Base-by-base conservation (phyloP, 2,888 invertebrate species). In the Apomyelois bistriatella region DNA sequence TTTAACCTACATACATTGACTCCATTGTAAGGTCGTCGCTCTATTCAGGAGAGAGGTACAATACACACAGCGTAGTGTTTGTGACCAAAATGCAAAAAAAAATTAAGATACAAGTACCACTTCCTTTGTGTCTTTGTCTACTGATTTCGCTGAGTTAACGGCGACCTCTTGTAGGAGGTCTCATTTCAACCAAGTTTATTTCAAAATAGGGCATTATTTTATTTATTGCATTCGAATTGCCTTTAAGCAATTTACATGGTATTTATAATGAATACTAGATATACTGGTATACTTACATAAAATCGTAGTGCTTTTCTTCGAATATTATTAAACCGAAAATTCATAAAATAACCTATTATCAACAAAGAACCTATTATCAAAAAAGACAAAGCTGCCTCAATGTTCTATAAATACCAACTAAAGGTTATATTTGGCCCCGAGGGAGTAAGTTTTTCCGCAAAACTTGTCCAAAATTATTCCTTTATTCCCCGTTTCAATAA, bases 331-430 rank as follows among this genome's bases (percentile, higher is more conserved):
- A 22, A 22, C 22, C 22, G 22, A 22, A 22, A 22, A 22, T 22
- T 3, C 5, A 5, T 22, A 2, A 22, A 22, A 5, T 5, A 22
- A 22, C 2, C 22, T 22, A 22, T 32, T 10, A 9, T 32, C 32
- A 1, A 7, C 10, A 10, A 3, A 28, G 4, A 28, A 28, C 3
- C 3, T 7, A 28, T 5, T 28, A 15, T 38, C 38, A 15, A 12
- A 7, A 7, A 12, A 49, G 15, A 15, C 36, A 37, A 15, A 43
- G 37, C 52, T 37, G 52, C 35, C 50, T 35, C 35, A n/a, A 3
- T n/a, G 32, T 51, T 43, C 43, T 52, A 28, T 63, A 65, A 65
- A 66, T 65, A 64, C 53, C 66, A 64, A 54, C 53, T 48, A 59
- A 63, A 63, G 58, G 60, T 60, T 55, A 54, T 52, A 56, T 54